These are phyloP conservation scores for Tachycineta bicolor DNA, from an alignment of 2,113 vertebrate genomes.

Conservation along the genomic window DNA sequence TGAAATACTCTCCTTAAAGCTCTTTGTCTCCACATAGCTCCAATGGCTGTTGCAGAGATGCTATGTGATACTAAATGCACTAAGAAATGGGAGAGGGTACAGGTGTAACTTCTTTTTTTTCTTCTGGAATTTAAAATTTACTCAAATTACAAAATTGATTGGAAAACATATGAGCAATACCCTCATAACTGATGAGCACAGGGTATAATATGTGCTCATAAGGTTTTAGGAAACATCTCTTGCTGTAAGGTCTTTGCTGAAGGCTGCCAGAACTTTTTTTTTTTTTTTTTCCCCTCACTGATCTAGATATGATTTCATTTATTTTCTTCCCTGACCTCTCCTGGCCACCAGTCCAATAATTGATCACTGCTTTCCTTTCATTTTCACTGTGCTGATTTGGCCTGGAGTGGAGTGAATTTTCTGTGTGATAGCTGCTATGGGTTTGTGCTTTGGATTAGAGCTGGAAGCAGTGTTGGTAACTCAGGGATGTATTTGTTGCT, in stretches of 20 bases:
- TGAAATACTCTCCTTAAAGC: not conserved
- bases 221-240: not conserved
- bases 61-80: not conserved
- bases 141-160: not conserved
- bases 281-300: not conserved
- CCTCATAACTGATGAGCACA: not conserved
- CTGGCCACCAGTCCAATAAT: not conserved
- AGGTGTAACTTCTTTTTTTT: not conserved
- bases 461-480: not conserved
- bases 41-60: not conserved
- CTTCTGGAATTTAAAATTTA: not conserved
- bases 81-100: not conserved
- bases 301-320: not conserved
- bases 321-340: not conserved
- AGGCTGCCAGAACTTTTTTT: not conserved
- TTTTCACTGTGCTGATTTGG: not conserved
- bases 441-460: not conserved
- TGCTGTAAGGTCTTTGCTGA: not conserved
- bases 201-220: not conserved
- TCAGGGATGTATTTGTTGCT: not conserved
- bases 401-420: not conserved
- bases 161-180: not conserved
- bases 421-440: not conserved
- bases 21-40: not conserved
- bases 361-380: not conserved